A percentile compares a stretch with the other conserved stretches of the same genome.
Evolutionary conservation across 2,888 invertebrate genomes (phyloP).

Genomic region (Drosophila niveifrons): DNA sequence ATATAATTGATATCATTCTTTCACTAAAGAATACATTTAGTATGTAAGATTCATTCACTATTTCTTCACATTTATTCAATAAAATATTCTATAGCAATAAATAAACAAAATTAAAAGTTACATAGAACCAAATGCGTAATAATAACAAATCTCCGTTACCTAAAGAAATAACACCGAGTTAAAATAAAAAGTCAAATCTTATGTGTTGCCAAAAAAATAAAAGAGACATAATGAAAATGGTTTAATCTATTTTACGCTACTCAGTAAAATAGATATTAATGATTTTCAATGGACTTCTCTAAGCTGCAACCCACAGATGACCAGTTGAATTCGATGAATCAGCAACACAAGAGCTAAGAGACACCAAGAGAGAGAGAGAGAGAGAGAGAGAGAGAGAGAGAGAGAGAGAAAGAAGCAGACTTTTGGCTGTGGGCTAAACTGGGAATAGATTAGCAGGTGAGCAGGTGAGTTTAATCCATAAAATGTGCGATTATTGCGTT

Average conservation of each 20-base stretch:
- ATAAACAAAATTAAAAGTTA: too few species aligned
- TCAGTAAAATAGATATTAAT: background rate
- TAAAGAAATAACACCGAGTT: too few species aligned
- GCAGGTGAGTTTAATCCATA: slow-evolving; percentile 82
- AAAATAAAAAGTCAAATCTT: too few species aligned
- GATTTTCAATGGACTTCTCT: background rate
- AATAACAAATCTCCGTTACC: too few species aligned
- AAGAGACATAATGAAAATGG: background rate
- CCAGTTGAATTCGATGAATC: background rate
- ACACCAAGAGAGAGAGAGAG: too few species aligned
- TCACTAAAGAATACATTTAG: too few species aligned
- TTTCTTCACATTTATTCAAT: too few species aligned
- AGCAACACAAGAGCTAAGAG: background rate
- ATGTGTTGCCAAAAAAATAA: too few species aligned
- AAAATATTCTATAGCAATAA: too few species aligned
- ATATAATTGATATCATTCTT: too few species aligned
- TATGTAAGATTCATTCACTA: too few species aligned
- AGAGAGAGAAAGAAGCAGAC: slow-evolving; percentile 11
- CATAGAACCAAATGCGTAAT: too few species aligned
- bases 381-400: background rate
- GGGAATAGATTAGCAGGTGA: slow-evolving; percentile 72
- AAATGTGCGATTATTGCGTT: slow-evolving; percentile 83
- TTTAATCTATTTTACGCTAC: background rate
- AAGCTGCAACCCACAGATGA: background rate
- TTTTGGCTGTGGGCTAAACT: slow-evolving; percentile 31